Base-by-base conservation (phyloP, 1,140 invertebrate species). In the Dendroctonus ponderosae region DNA sequence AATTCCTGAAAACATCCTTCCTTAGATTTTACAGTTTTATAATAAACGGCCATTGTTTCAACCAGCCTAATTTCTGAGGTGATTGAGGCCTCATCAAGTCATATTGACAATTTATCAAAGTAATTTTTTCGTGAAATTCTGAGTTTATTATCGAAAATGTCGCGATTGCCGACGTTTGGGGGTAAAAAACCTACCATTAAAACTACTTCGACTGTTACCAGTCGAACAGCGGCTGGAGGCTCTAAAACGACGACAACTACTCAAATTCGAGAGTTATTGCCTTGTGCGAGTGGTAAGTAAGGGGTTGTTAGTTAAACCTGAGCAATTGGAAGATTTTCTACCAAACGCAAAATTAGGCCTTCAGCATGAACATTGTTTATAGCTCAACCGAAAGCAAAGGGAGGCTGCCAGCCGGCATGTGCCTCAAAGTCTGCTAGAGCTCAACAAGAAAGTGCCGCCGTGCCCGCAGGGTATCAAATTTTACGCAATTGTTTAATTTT, bases 191-290 rank as follows among this genome's bases (percentile, higher is more conserved):
- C 52, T 0, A 14, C 40, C 6, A 40, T 54, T 7, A 54, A 40
- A 11, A 54, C 38, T 7, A 38, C 52, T 9, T 38, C 15, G 6
- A 54, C 52, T 7, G 15, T 54, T 9, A 54, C 52, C 15, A 38
- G 7, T 38, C 37, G 40, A 54, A 54, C 38, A 7, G 26, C 52
- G 11, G 38, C 15, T 11, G 52, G 52, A 38, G 52, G 52, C 8
- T 38, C 52, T 38, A 54, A 54, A 54, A 54, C 52, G 9, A 40
- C 14, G 9, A 54, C 52, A 9, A 54, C 7, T 40, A 54, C 52
- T 26, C 37, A 7, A 7, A 37, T 54, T 9, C 37, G 38, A 38
- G 52, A 54, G 38, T 40, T 54, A 8, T 9, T 38, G 8, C 57
- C 57, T 9, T 8, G 41, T 38, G n/a, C 54, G n/a, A 38, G 15